These are phyloP conservation scores for Apodemia zela DNA, from an alignment of 2,888 invertebrate genomes.

Conservation along the genomic window DNA sequence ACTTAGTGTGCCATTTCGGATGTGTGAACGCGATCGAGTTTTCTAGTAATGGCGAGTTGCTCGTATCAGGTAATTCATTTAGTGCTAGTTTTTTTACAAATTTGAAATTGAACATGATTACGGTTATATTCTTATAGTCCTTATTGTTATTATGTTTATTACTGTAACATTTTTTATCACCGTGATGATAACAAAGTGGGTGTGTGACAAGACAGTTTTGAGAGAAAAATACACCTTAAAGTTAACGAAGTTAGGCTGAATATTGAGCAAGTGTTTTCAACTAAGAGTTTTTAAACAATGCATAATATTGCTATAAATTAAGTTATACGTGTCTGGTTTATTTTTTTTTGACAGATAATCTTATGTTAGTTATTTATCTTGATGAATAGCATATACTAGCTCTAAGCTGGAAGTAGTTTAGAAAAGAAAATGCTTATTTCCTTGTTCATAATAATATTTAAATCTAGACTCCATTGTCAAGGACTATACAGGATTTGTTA, in stretches of 20 bases:
- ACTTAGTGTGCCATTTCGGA: conserved; percentile 94
- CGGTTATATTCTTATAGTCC: not conserved
- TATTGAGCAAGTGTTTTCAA: not conserved
- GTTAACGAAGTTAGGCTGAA: not conserved
- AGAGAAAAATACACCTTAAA: conserved; percentile 18
- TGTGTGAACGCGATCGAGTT: conserved; percentile 98
- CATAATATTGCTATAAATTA: not conserved
- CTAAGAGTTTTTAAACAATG: not conserved
- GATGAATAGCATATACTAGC: too few relatives aligned
- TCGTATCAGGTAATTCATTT: conserved; percentile 89
- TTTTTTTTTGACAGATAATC: too few relatives aligned
- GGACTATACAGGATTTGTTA: too few relatives aligned
- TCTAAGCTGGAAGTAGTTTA: too few relatives aligned
- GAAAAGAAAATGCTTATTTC: too few relatives aligned
- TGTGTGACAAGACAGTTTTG: conserved; percentile 5
- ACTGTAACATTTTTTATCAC: conserved; percentile 24
- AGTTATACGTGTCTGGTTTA: not conserved
- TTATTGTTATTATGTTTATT: not conserved
- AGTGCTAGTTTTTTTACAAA: not conserved
- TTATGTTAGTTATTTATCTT: too few relatives aligned
- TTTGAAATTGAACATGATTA: not conserved
- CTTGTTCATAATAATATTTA: too few relatives aligned
- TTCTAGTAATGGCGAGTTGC: conserved; percentile 91
- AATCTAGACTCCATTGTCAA: too few relatives aligned
- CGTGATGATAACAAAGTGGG: conserved; percentile 22